These are phyloP conservation scores for Dendrocincla tyrannina DNA, from an alignment of 2,797 vertebrate genomes.

Conservation along the genomic window DNA sequence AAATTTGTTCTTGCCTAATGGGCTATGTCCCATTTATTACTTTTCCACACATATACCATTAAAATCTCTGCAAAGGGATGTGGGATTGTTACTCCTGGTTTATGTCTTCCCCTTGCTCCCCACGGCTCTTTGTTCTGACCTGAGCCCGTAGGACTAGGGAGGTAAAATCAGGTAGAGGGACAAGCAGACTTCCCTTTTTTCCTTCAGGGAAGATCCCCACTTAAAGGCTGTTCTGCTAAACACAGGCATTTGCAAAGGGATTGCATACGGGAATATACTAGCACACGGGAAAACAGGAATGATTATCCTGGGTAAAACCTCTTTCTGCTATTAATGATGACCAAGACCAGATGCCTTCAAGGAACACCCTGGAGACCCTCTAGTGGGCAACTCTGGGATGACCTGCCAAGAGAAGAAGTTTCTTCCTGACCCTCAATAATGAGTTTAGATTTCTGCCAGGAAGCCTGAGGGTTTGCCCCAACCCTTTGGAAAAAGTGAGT, in stretches of 20 bases:
- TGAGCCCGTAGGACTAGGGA: not conserved
- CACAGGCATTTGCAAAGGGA: not conserved
- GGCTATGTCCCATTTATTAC: slow-evolving; percentile 77
- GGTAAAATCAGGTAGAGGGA: not conserved
- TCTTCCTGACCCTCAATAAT: slow-evolving; percentile 49
- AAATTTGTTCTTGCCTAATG: slow-evolving; percentile 83
- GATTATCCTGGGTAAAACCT: slow-evolving; percentile 34
- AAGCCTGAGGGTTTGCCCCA: slow-evolving; percentile 15
- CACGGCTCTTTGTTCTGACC: slow-evolving; percentile 51
- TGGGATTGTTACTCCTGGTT: slow-evolving; percentile 17
- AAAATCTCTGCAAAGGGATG: slow-evolving; percentile 56
- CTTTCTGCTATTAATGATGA: slow-evolving; percentile 45
- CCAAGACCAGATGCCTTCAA: slow-evolving; percentile 38
- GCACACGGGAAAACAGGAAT: not conserved
- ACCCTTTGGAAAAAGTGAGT: not conserved
- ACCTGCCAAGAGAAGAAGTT: slow-evolving; percentile 37
- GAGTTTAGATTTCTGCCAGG: slow-evolving; percentile 20
- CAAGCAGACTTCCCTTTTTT: not conserved
- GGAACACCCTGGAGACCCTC: slow-evolving; percentile 64
- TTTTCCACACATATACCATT: slow-evolving; percentile 73
- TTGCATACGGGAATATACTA: not conserved
- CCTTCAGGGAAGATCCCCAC: not conserved
- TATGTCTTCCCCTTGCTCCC: slow-evolving; percentile 2
- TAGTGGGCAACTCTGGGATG: slow-evolving; percentile 65
- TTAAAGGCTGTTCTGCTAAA: not conserved